Evolutionary conservation across 2,888 invertebrate genomes (phyloP).

Genomic region (Chaetogeoica ovagalla): DNA sequence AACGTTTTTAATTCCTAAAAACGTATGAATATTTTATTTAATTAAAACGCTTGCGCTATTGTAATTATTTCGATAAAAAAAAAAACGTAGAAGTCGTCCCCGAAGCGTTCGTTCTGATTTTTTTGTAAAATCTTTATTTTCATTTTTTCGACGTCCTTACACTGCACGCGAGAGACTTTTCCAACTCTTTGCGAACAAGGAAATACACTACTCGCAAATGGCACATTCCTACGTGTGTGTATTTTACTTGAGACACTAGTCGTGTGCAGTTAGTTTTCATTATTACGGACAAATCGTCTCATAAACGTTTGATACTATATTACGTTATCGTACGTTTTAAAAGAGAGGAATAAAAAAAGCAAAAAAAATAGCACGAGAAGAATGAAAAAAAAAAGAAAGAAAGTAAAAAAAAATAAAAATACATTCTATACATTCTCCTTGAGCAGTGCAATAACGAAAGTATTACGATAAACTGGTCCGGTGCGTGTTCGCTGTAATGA

Average conservation of each 20-base stretch:
- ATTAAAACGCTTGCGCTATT: too few species aligned
- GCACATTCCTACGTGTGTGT: too few species aligned
- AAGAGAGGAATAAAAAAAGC: neutral
- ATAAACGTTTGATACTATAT: constrained; percentile 48
- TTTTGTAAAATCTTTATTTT: too few species aligned
- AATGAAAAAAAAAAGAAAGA: constrained; percentile 1
- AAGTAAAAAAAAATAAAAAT: constrained; percentile 5
- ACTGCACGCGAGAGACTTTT: too few species aligned
- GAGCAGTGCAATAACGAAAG: constrained; percentile 41
- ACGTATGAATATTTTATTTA: neutral
- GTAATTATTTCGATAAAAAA: too few species aligned
- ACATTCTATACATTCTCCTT: neutral
- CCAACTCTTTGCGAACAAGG: too few species aligned
- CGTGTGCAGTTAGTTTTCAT: constrained; percentile 30
- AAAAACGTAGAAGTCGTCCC: too few species aligned
- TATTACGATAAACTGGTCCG: constrained; percentile 39
- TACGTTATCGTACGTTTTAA: constrained; percentile 35
- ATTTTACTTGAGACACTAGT: neutral
- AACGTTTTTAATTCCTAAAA: too few species aligned
- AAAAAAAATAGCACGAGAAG: constrained; percentile 8
- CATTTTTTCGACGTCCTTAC: too few species aligned
- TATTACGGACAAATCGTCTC: constrained; percentile 33
- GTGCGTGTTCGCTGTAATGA: constrained; percentile 12
- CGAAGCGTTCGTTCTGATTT: too few species aligned
- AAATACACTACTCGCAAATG: neutral